A percentile compares a stretch with the other conserved stretches of the same genome.
phyloP scores from a whole-genome alignment of 2,888 invertebrate genomes.

The Macrostomum cliftonense region DNA sequence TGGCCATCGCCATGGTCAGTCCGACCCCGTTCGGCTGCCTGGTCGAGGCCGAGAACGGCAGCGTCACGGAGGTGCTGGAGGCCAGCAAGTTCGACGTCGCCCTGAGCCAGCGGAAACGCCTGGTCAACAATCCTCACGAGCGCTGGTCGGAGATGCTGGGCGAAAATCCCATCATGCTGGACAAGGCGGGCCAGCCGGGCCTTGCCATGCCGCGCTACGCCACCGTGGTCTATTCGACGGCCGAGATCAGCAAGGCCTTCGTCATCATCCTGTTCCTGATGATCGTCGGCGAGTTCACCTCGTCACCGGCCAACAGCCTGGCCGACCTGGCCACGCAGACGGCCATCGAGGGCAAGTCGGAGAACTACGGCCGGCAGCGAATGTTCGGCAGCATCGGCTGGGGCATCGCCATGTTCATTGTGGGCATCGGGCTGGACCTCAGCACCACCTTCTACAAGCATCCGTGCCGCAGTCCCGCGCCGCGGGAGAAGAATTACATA shows the following conservation, averaged over 20 bases:
- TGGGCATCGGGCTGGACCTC: conserved; percentile 65
- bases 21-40: conserved; percentile 80
- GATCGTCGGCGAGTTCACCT: conserved; percentile 88
- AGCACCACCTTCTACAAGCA: conserved; percentile 82
- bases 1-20: conserved; percentile 81
- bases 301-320: conserved; percentile 75
- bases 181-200: too few species aligned
- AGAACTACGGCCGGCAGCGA: conserved; percentile 70
- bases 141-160: too few species aligned
- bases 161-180: too few species aligned
- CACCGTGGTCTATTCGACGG: conserved; percentile 65
- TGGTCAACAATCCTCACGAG: too few species aligned
- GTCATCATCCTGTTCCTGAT: conserved; percentile 75
- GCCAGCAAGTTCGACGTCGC: too few species aligned
- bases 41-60: conserved; percentile 44
- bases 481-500: conserved; percentile 86
- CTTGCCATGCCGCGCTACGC: conserved; percentile 62
- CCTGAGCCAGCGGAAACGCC: too few species aligned
- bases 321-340: conserved; percentile 47
- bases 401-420: conserved; percentile 96
- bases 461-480: conserved; percentile 60
- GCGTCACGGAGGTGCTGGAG: too few species aligned
- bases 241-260: conserved; percentile 84
- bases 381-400: conserved; percentile 95
- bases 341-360: conserved; percentile 56